phyloP scores from a whole-genome alignment of 2,888 invertebrate genomes.

The Steromphala cineraria region DNA sequence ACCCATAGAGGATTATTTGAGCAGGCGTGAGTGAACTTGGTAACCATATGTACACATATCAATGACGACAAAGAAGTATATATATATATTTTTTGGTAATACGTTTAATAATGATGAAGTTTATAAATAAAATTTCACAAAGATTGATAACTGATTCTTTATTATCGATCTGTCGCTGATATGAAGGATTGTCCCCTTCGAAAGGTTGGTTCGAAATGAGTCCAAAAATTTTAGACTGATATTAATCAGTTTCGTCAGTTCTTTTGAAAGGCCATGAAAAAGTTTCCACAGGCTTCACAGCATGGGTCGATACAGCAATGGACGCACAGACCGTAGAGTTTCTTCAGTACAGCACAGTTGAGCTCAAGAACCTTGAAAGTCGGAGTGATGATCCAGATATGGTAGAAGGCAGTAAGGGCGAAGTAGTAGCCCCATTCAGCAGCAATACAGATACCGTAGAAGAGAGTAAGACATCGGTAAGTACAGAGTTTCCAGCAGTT shows the following conservation, averaged over 20 bases:
- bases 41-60: too few species aligned
- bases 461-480: constrained; percentile 82
- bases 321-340: constrained; percentile 76
- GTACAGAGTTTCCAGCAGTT: constrained; percentile 81
- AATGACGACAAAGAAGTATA: too few species aligned
- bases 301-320: constrained; percentile 73
- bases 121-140: too few species aligned
- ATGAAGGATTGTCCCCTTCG: too few species aligned
- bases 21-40: too few species aligned
- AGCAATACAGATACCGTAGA: constrained; percentile 82
- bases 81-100: too few species aligned
- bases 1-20: too few species aligned
- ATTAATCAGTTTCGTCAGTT: not conserved
- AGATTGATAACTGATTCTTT: too few species aligned
- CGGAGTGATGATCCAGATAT: constrained; percentile 85
- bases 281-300: constrained; percentile 41
- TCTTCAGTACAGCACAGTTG: constrained; percentile 71
- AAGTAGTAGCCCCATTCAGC: constrained; percentile 77
- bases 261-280: constrained; percentile 44
- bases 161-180: too few species aligned
- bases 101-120: too few species aligned
- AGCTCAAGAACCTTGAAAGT: constrained; percentile 82
- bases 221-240: too few species aligned
- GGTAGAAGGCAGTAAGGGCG: constrained; percentile 78
- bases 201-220: too few species aligned